Evolutionary conservation across 2,888 invertebrate genomes (phyloP).

Genomic region (Dendrolimus houi): DNA sequence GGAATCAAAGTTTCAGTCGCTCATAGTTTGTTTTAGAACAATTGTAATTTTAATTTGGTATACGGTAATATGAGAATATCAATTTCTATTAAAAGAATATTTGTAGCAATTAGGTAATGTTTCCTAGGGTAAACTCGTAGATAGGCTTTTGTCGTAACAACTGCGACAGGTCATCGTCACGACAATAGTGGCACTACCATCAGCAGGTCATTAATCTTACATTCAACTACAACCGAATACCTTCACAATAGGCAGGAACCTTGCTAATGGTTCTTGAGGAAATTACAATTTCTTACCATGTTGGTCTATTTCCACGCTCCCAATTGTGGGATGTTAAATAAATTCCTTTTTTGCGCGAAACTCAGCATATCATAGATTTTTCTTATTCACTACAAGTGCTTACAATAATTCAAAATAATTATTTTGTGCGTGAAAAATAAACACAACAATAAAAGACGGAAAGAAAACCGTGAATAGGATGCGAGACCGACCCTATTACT

Average conservation of each 20-base stretch:
- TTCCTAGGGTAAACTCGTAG: constrained; percentile 24
- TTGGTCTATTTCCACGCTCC: constrained; percentile 29
- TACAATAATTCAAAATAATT: constrained; percentile 16
- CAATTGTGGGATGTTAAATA: constrained; percentile 16
- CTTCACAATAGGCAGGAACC: constrained; percentile 49
- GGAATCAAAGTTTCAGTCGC: background rate
- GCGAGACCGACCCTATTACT: constrained; percentile 5
- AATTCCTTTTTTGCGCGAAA: constrained; percentile 20
- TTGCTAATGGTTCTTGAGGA: constrained; percentile 54
- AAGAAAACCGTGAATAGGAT: constrained; percentile 14
- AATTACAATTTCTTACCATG: constrained; percentile 56
- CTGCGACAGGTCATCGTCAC: constrained; percentile 46
- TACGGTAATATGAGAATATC: background rate
- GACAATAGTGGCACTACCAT: constrained; percentile 32
- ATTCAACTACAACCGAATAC: constrained; percentile 49
- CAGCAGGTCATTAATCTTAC: constrained; percentile 59
- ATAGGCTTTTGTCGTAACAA: constrained; percentile 40
- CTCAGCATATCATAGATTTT: constrained; percentile 20
- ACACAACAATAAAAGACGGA: constrained; percentile 6
- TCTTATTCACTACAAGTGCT: constrained; percentile 13
- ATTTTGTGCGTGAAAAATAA: constrained; percentile 9
- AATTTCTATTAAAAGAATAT: too few relatives aligned
- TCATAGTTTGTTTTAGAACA: background rate
- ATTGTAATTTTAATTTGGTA: background rate
- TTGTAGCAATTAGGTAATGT: constrained; percentile 33